Base-by-base conservation (phyloP, 2,113 vertebrate species). In the Xiphias gladius region DNA sequence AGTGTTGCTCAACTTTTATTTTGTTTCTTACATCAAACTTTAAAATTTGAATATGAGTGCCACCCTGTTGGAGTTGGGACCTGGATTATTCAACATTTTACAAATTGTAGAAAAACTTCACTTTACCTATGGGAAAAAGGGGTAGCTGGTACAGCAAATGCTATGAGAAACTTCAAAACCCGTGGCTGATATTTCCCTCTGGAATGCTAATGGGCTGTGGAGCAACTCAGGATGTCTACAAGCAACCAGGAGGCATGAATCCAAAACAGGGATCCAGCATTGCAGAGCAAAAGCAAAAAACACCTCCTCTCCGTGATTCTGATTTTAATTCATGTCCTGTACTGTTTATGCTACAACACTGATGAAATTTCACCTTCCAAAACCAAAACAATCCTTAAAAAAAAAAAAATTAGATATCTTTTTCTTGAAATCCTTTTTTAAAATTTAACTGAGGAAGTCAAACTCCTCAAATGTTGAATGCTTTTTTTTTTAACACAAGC, bases 141-240 rank as follows among this genome's bases (percentile, higher is more conserved):
- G 85, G 80, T 80, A 83, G 73, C 64, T 75, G 80, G 11, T 43
- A 19, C 37, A 41, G 13, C 22, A 65, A 82, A 63, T 12, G 32
- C 50, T 61, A n/a, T 2, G 37, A 80, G 76, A 83, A 50, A 58
- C 79, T 73, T 3, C 0, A 10, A 61, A 66, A 50, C 55, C 61
- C 54, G 8, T 0, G 9, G 13, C 14, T 17, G 43, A 52, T 22
- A 39, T n/a, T n/a, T 69, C 63, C 54, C 48, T 20, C 32, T 14
- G 62, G 75, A 79, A 48, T 28, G 28, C 4, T 66, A 66, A 72
- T 30, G 30, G 37, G 30, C 26, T 77, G 35, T 17, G 35, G 32
- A 74, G 41, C 2, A 35, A 20, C 65, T 75, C 37, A 35, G 26
- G 57, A 50, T 12, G 19, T 26, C 26, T 63, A 32, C n/a, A 28